Conservation (phyloP, 2,113 vertebrate genomes). For the Malaclemys terrapin region DNA sequence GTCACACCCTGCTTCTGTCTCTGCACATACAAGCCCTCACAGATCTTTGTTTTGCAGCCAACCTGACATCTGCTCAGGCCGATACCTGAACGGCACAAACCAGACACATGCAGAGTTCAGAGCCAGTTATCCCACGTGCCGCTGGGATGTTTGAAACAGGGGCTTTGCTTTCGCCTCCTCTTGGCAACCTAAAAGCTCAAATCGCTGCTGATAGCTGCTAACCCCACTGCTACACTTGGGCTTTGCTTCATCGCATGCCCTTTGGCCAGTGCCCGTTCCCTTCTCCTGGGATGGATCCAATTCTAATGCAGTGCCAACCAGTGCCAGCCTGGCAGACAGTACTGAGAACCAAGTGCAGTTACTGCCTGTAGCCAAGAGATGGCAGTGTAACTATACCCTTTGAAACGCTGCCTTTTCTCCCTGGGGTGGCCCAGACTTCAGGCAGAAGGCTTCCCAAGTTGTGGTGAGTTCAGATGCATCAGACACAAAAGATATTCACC, state of each 20-base stretch:
- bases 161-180: not conserved
- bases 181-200: not conserved
- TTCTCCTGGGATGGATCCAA: not conserved
- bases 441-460: not conserved
- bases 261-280: too few species aligned
- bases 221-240: not conserved
- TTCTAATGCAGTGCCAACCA: not conserved
- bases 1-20: not conserved
- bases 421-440: not conserved
- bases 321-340: not conserved
- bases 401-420: not conserved
- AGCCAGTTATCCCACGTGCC: not conserved
- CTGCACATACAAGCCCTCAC: not conserved
- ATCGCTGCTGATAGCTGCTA: not conserved
- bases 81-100: not conserved
- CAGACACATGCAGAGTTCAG: not conserved
- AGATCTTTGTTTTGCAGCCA: not conserved
- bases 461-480: not conserved
- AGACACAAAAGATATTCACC: not conserved
- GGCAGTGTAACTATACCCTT: not conserved
- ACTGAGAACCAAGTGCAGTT: not conserved
- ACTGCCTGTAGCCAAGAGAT: not conserved
- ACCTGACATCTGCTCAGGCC: not conserved
- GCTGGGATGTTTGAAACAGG: not conserved
- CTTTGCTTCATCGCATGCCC: not conserved